A percentile compares a stretch with the other conserved stretches of the same genome.
Conservation (phyloP, 2,888 invertebrate species). For the Melipona bicolor region DNA sequence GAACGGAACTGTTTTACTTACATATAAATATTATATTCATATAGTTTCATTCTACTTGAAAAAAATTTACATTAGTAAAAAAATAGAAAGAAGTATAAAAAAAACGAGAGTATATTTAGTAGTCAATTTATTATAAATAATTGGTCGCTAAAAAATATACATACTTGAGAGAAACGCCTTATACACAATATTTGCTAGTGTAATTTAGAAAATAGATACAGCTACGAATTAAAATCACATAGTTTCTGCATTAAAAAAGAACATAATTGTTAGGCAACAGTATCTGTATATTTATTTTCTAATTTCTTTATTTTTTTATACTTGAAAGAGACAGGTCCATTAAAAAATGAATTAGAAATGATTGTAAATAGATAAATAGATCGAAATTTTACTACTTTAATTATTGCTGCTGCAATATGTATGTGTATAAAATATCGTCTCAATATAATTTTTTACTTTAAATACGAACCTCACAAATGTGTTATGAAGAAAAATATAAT, state of each 20-base stretch:
- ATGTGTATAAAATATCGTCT: slow-evolving; percentile 51
- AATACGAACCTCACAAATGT: slow-evolving; percentile 37
- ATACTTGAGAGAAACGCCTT: slow-evolving; percentile 55
- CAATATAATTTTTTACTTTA: slow-evolving; percentile 53
- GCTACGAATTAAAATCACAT: slow-evolving; percentile 43
- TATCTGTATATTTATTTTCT: slow-evolving; percentile 33
- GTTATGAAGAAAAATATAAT: slow-evolving; percentile 45
- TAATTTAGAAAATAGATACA: slow-evolving; percentile 50
- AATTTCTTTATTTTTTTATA: slow-evolving; percentile 36
- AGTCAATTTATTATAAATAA: slow-evolving; percentile 60
- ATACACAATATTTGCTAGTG: slow-evolving; percentile 57
- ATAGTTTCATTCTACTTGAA: slow-evolving; percentile 44
- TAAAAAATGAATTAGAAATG: slow-evolving; percentile 23
- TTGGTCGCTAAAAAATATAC: slow-evolving; percentile 40
- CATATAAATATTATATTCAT: slow-evolving; percentile 38
- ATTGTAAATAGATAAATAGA: slow-evolving; percentile 52
- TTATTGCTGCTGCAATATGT: slow-evolving; percentile 55
- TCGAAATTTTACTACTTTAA: slow-evolving; percentile 45
- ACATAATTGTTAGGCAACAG: slow-evolving; percentile 29
- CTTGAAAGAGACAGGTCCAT: slow-evolving; percentile 1
- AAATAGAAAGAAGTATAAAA: slow-evolving; percentile 27
- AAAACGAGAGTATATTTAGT: slow-evolving; percentile 43
- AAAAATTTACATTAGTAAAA: slow-evolving; percentile 37
- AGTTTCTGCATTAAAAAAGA: slow-evolving; percentile 36
- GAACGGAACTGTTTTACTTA: slow-evolving; percentile 36